Percentiles rank a stretch among this genome's conserved stretches.
Evolutionary conservation across 2,113 vertebrate species (phyloP).

Genomic region (Myrmecobius fasciatus): DNA sequence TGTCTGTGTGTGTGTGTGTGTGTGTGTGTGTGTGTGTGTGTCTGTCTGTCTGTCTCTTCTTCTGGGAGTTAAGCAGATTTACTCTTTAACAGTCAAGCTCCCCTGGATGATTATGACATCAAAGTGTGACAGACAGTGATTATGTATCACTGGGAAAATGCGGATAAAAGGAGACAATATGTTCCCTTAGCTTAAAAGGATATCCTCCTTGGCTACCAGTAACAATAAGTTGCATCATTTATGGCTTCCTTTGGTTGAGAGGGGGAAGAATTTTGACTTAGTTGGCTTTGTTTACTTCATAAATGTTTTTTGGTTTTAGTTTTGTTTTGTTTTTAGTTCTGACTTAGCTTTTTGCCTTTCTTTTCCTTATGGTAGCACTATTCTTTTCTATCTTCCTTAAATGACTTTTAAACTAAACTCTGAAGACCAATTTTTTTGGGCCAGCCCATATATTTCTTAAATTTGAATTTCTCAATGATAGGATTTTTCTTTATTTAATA

Average conservation of each 20-base stretch:
- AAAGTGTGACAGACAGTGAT: conserved; percentile 87
- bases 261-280: conserved; percentile 50
- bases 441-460: conserved; percentile 54
- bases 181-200: conserved; percentile 81
- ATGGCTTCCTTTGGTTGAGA: conserved; percentile 62
- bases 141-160: conserved; percentile 82
- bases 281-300: conserved; percentile 58
- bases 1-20: too few species aligned
- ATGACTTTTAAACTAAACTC: background rate
- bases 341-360: background rate
- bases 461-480: conserved; percentile 31
- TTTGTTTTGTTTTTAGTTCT: conserved; percentile 4
- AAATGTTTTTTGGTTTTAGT: conserved; percentile 49
- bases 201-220: conserved; percentile 73
- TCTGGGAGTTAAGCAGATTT: conserved; percentile 84
- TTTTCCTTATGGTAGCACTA: background rate
- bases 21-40: too few species aligned
- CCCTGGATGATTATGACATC: conserved; percentile 87
- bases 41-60: conserved; percentile 44
- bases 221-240: conserved; percentile 70
- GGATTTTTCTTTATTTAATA: conserved; percentile 37
- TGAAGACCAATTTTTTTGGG: conserved; percentile 4
- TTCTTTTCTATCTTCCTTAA: background rate
- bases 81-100: conserved; percentile 80
- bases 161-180: conserved; percentile 82